Evolutionary conservation across 2,888 invertebrate species (phyloP), one percentile per base, ranked within the genome.

Genomic region (Omphaloscelis lunosa): DNA sequence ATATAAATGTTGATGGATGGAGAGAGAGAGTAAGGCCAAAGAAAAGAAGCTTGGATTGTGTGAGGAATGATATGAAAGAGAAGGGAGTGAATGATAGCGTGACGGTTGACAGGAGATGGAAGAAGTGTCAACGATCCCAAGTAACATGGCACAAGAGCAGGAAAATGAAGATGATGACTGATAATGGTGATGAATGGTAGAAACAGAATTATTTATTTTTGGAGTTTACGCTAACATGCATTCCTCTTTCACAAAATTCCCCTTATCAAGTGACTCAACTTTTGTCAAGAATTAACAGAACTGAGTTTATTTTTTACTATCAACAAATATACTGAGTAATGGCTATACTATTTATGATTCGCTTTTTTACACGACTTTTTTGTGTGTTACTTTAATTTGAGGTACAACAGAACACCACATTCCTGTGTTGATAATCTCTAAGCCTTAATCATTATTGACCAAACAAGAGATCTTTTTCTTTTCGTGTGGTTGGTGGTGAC

Each of bases 391-490:
- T 48, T 76, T 48, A 27, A 5, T 48, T 39, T 9, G 51, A 68
- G 41, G 2, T 59, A 78, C 17, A 23, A 67, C 17, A 27, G 29
- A 34, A 39, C 27, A 51, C 63, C 56, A 27, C 45, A 53, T 45
- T 75, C 27, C 53, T 27, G 5, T 20, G 48, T 23, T 39, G n/a
- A 29, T 53, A 27, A 9, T 53, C 27, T 9, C 63, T 45, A n/a
- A 39, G 39, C 15, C 27, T 20, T 68, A 29, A 41, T 41, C 2
- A n/a, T 41, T 39, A 39, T 51, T 71, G 29, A 61, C 11, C n/a
- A 77, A 77, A 77, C 1, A 77, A 66, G 51, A n/a, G 15, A 29
- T 51, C n/a, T n/a, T n/a, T n/a, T n/a, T n/a, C n/a, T n/a, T n/a
- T n/a, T n/a, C n/a, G n/a, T n/a, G n/a, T n/a, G n/a, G n/a, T n/a